Conservation (phyloP, 1,140 invertebrate species). For the Drosophila pachea region DNA sequence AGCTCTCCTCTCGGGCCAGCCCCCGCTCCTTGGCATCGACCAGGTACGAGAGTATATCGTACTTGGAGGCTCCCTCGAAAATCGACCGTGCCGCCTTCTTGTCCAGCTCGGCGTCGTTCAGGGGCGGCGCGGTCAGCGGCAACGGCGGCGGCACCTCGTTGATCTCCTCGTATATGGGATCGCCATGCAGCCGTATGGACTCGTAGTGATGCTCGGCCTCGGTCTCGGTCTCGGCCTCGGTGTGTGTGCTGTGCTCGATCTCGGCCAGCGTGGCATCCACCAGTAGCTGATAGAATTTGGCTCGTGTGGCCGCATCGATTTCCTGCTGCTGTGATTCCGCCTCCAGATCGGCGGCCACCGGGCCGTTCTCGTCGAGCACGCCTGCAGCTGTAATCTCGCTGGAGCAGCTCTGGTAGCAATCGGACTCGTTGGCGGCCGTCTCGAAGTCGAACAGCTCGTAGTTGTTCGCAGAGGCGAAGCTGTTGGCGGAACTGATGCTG, state of each 20-base stretch:
- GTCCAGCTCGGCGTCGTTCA: constrained; percentile 83
- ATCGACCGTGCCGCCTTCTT: constrained; percentile 85
- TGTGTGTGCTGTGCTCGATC: constrained; percentile 82
- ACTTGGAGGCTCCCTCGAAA: constrained; percentile 91
- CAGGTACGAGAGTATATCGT: constrained; percentile 92
- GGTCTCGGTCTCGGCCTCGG: constrained; percentile 77
- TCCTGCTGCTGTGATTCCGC: constrained; percentile 13
- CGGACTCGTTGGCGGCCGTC: constrained; percentile 79
- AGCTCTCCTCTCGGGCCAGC: constrained; percentile 83
- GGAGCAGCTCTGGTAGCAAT: constrained; percentile 84
- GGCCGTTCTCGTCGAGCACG: constrained; percentile 65
- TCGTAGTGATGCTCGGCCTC: constrained; percentile 86
- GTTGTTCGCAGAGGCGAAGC: constrained; percentile 79
- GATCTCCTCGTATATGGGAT: constrained; percentile 94
- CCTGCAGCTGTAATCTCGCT: constrained; percentile 82
- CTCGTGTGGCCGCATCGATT: constrained; percentile 80
- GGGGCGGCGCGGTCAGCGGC: constrained; percentile 86
- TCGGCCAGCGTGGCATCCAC: constrained; percentile 83
- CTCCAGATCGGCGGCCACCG: constrained; percentile 6
- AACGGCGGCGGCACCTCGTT: constrained; percentile 88
- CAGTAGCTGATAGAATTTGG: constrained; percentile 85
- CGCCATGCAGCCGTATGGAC: constrained; percentile 84
- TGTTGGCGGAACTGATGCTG: constrained; percentile 80
- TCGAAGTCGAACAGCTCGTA: constrained; percentile 80
- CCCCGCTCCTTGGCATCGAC: constrained; percentile 90